Evolutionary conservation across 2,113 vertebrate species (phyloP).

Genomic region (Gorsachius goisagi): DNA sequence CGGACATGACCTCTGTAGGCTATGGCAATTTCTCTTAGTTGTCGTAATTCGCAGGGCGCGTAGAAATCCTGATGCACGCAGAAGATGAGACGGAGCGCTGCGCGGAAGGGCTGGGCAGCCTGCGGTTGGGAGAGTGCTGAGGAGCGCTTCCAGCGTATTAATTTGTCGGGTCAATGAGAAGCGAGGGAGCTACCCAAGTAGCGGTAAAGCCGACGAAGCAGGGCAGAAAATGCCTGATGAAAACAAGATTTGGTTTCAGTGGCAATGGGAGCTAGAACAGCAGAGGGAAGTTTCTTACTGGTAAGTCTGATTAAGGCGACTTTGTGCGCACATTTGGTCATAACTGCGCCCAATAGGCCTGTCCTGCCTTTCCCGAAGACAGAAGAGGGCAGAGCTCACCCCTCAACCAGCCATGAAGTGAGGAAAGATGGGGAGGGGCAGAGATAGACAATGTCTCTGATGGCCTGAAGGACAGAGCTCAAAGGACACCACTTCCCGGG

Average conservation of each 20-base stretch:
- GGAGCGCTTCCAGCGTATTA: neutral
- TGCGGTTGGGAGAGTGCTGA: no score
- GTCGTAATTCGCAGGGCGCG: no score
- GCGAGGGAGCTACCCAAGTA: neutral
- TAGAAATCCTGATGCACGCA: no score
- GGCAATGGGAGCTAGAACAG: neutral
- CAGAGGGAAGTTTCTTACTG: neutral
- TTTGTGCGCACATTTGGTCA: rapidly evolving
- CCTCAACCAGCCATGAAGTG: no score
- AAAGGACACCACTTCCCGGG: no score
- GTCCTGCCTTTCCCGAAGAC: neutral
- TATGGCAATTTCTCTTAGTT: no score
- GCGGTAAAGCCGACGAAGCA: no score
- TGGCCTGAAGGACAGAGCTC: neutral
- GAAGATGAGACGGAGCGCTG: no score
- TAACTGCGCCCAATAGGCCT: no score
- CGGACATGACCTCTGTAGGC: no score
- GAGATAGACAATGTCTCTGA: neutral
- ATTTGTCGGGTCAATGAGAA: neutral
- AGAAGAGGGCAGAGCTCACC: neutral
- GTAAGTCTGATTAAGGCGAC: neutral
- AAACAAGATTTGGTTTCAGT: neutral
- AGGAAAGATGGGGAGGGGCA: no score
- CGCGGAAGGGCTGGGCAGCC: no score
- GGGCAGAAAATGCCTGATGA: neutral